A percentile compares a stretch with the other conserved stretches of the same genome.
These are phyloP conservation scores for Panthera tigris DNA, from an alignment of 2,113 vertebrate genomes.

Conservation along the genomic window DNA sequence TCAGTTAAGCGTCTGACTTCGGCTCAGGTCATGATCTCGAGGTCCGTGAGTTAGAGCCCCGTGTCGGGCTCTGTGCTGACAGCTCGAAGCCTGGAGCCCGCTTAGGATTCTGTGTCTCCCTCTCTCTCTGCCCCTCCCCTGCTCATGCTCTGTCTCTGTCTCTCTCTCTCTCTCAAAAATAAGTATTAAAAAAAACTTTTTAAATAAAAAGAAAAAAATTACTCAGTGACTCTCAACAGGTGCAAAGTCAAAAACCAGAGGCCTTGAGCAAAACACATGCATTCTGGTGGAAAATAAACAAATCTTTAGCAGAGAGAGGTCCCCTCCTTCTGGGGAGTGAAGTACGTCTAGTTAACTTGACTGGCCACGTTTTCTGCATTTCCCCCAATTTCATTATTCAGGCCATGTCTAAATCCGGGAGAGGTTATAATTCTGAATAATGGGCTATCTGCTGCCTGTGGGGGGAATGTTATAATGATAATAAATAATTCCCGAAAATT, in stretches of 20 bases:
- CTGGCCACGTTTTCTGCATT: constrained; percentile 19
- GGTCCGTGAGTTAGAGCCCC: too few species aligned
- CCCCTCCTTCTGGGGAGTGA: not conserved
- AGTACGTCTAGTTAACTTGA: constrained; percentile 2
- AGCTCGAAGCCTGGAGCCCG: too few species aligned
- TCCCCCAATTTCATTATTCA: constrained; percentile 51
- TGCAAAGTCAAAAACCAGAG: not conserved
- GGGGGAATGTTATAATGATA: constrained; percentile 47
- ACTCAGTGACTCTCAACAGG: not conserved
- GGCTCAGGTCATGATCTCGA: too few species aligned
- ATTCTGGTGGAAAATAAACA: constrained; percentile 33
- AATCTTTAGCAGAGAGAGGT: not conserved
- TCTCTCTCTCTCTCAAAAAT: too few species aligned
- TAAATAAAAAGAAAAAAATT: not conserved
- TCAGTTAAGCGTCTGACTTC: too few species aligned
- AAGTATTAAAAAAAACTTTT: too few species aligned
- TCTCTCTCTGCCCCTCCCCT: too few species aligned
- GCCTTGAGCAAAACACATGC: not conserved
- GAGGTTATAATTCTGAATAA: constrained; percentile 58
- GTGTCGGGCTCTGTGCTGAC: too few species aligned
- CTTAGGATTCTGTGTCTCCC: too few species aligned
- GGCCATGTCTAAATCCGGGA: constrained; percentile 26
- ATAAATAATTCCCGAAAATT: constrained; percentile 67
- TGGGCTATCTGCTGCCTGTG: constrained; percentile 43
- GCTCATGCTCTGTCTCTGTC: too few species aligned